Conservation (phyloP, 1,140 invertebrate species). For the Zophobas atratus region DNA sequence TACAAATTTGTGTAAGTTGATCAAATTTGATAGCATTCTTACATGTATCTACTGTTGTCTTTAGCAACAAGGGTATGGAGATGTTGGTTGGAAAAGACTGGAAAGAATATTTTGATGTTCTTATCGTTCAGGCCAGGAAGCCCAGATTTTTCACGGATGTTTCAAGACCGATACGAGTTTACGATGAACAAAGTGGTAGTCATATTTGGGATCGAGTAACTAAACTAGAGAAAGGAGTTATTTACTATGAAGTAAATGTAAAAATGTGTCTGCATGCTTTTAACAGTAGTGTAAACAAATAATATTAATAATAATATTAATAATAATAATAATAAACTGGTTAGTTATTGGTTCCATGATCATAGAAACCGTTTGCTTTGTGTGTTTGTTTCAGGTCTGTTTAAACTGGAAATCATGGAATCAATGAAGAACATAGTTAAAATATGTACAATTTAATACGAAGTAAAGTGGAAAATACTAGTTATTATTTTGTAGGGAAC, state of each 20-base stretch:
- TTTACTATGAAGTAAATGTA: slow-evolving; percentile 91
- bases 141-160: slow-evolving; percentile 96
- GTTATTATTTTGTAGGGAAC: slow-evolving; percentile 80
- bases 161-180: slow-evolving; percentile 90
- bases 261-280: too few species aligned
- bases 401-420: slow-evolving; percentile 15
- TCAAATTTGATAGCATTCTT: slow-evolving; percentile 25
- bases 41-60: slow-evolving; percentile 58
- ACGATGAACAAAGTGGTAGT: slow-evolving; percentile 84
- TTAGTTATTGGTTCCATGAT: slow-evolving; percentile 20
- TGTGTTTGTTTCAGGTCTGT: slow-evolving; percentile 2
- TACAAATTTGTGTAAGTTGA: slow-evolving; percentile 95
- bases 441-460: too few species aligned
- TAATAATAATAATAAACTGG: too few species aligned
- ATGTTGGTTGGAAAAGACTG: slow-evolving; percentile 92
- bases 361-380: not conserved
- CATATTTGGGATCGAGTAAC: slow-evolving; percentile 94
- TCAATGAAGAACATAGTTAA: not conserved
- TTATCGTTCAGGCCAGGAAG: slow-evolving; percentile 96
- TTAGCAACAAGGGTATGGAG: slow-evolving; percentile 92
- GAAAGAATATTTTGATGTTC: slow-evolving; percentile 93
- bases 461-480: not conserved
- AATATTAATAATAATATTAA: too few species aligned
- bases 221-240: slow-evolving; percentile 87
- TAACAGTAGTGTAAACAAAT: too few species aligned